Evolutionary conservation across 1,140 invertebrate species (phyloP).

Genomic region (Aphidius gifuensis): DNA sequence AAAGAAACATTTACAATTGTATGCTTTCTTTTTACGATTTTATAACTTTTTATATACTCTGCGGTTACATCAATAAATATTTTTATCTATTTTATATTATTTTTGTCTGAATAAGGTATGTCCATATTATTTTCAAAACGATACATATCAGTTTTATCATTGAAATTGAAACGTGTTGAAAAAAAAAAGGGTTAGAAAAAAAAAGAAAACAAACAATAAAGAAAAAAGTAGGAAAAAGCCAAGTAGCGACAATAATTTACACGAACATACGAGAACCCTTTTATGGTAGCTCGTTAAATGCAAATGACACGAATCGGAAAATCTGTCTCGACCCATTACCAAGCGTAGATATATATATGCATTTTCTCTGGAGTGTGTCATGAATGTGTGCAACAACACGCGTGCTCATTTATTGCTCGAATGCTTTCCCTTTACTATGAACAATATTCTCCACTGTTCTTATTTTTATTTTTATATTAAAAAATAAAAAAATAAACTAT

Average conservation of each 20-base stretch:
- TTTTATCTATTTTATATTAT: too few relatives aligned
- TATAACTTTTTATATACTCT: too few relatives aligned
- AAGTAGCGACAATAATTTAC: conserved; percentile 22
- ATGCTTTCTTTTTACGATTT: too few relatives aligned
- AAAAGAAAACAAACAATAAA: background rate
- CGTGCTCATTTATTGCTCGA: conserved; percentile 18
- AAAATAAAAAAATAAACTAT: too few relatives aligned
- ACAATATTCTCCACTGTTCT: conserved; percentile 13
- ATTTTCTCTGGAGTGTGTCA: conserved; percentile 2
- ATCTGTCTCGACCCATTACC: conserved; percentile 22
- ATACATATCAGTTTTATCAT: conserved; percentile 3
- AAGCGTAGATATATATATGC: conserved; percentile 20
- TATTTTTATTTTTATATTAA: conserved; percentile 9
- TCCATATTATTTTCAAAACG: background rate
- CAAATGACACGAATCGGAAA: conserved; percentile 29
- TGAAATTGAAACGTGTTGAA: conserved; percentile 1
- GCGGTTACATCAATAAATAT: too few relatives aligned
- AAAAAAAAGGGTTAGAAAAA: conserved; percentile 1
- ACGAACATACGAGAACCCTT: conserved; percentile 22
- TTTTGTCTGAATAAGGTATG: background rate
- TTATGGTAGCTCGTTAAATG: conserved; percentile 31
- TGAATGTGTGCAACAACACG: conserved; percentile 10
- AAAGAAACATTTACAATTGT: too few relatives aligned
- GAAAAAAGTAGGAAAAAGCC: conserved; percentile 13
- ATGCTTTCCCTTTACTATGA: conserved; percentile 20